phyloP scores from a whole-genome alignment of 2,797 vertebrate genomes.

The Anguilla anguilla region DNA sequence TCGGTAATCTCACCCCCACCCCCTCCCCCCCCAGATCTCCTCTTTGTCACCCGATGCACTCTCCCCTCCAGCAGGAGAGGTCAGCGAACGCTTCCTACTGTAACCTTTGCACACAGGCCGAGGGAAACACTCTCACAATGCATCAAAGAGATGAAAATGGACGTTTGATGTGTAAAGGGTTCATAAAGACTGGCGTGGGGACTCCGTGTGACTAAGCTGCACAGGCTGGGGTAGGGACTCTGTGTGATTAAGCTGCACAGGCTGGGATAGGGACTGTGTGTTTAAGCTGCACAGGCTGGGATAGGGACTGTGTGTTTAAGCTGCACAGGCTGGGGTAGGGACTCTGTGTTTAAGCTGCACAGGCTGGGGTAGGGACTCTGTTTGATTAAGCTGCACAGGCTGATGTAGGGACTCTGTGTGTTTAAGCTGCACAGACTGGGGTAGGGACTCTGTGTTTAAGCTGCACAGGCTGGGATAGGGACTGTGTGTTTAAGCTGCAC shows the following conservation, averaged over 20 bases:
- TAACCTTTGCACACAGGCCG: neutral
- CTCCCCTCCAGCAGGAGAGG: neutral
- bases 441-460: neutral
- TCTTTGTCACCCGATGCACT: neutral
- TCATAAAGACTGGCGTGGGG: neutral
- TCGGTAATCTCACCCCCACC: neutral
- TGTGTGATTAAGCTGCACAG: neutral
- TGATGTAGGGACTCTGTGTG: neutral
- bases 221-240: neutral
- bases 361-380: neutral
- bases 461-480: neutral
- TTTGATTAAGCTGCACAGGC: neutral
- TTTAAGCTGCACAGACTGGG: neutral
- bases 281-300: too few relatives aligned
- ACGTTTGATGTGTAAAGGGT: neutral
- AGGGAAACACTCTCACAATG: neutral
- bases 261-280: neutral
- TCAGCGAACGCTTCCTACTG: neutral
- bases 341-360: neutral
- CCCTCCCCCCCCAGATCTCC: neutral
- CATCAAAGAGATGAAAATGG: neutral
- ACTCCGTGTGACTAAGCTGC: neutral
- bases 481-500: neutral
- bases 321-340: neutral
- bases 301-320: too few relatives aligned